Evolutionary conservation across 2,888 invertebrate genomes (phyloP), one percentile per base, ranked within the genome.

Genomic region (Encarsia formosa): DNA sequence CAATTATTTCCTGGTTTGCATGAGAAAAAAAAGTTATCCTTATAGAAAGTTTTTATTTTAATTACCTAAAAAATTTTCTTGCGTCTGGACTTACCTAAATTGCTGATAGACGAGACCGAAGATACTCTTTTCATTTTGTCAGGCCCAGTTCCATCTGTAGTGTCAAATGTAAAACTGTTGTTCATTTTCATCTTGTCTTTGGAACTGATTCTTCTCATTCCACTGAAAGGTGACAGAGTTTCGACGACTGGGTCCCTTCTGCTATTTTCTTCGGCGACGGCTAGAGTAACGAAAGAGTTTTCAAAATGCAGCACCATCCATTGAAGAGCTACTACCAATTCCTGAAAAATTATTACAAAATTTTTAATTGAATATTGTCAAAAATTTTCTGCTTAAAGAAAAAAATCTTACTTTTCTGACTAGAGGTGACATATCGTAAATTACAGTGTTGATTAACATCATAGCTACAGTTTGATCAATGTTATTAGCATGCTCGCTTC

Each of bases 391-490:
- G n/a, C n/a, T n/a, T n/a, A n/a, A n/a, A n/a, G n/a, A 8, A 26
- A n/a, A 13, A 16, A 40, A 15, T 43, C 65, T 52, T 67, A 81
- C 83, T 74, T 79, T 79, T 59, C 97, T 83, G 59, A 96, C 96
- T 63, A 96, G 77, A 54, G 89, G 87, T 63, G 90, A 88, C 79
- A 91, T 92, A 77, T 99, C 95, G 61, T 81, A 78, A 31, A 84
- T 80, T 61, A 88, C 81, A 26, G 85, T 84, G 66, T 85, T 85
- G 46, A 92, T 83, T 60, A 99, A 79, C 49, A 85, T 88, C 78
- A 92, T 88, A 57, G 90, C 94, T 59, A 98, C 88, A 64, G 88
- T 87, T 68, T 95, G 92, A 78, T 96, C 94, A 54, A 96, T 90
- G 69, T 88, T 90, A 75, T 91, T 92, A 37, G 94, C 93, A 76